Evolutionary conservation across 2,113 vertebrate genomes (phyloP), one percentile per base, ranked within the genome.

Genomic region (Stigmatopora nigra): DNA sequence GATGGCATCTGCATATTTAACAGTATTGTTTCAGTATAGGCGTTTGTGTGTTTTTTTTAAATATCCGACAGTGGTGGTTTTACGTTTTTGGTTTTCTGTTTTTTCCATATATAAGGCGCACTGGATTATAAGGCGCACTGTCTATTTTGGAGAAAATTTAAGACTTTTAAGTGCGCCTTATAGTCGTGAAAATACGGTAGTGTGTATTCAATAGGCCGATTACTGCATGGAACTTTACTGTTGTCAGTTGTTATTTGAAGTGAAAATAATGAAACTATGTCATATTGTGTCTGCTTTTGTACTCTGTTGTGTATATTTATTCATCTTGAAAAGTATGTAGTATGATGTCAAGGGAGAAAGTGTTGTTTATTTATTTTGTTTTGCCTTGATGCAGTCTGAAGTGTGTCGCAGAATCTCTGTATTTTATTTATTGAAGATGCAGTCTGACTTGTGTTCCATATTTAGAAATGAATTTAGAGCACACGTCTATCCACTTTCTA

Each of bases 391-490:
- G 58, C 17, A n/a, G 36, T 60, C 5, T 12, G 10, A 60, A 44
- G 64, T 31, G 59, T 51, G 59, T 51, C 67, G 51, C n/a, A 14
- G n/a, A 20, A 19, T 72, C 59, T 49, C 72, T 63, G 73, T 72
- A 68, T 82, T 56, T 86, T 84, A 86, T 76, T 83, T 84, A 85
- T 81, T 85, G 38, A 85, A 73, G 76, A 71, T 19, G 12, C 36
- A 63, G 78, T 82, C 75, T 76, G 70, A 71, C 71, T 67, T 53
- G 53, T n/a, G 73, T 53, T 53, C 47, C 71, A 66, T 71, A 86
- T 89, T 86, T 86, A 86, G 82, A 61, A 87, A 70, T 69, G 67
- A 71, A 60, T 82, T 64, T 76, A 46, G 71, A 49, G 65, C 64
- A 38, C 59, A 60, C 60, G 73, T 74, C 19, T 3, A 14, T 80